Base-by-base conservation (phyloP, 2,113 vertebrate genomes). In the Poeciliopsis retropinna region DNA sequence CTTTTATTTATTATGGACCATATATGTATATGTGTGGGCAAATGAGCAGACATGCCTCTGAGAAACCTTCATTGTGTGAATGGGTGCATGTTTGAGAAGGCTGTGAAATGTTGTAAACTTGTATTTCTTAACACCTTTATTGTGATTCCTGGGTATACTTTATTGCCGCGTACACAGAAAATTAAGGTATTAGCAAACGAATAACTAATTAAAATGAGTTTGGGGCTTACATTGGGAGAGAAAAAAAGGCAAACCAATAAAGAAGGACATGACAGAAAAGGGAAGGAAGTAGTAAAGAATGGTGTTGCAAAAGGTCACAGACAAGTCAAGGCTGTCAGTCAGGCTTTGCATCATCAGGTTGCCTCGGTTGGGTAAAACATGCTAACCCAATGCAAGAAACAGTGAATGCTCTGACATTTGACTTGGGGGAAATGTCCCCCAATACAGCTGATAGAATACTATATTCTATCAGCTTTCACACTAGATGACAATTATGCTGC, bases 361-460 rank as follows among this genome's bases (percentile, higher is more conserved):
- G 8, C 39, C 3, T 68, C 15, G 17, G 29, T 81, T 77, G 62
- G 73, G 5, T 28, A 79, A 72, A 64, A 75, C 57, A 72, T 28
- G 67, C 44, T 65, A 72, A 75, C 76, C 83, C 78, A 85, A n/a
- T 64, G 63, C 44, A 72, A 81, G 28, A 85, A 83, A 75, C 37
- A 84, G 72, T 60, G 57, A n/a, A 29, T 64, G 61, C 61, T 14
- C 39, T 13, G 39, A 41, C 3, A 27, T 65, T 70, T 80, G 34
- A 60, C 12, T 27, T 44, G 25, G 60, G 60, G 32, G 62, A 80
- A n/a, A n/a, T n/a, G n/a, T n/a, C n/a, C n/a, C n/a, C n/a, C n/a
- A n/a, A n/a, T n/a, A n/a, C n/a, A n/a, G n/a, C n/a, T n/a, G n/a
- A n/a, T n/a, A n/a, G n/a, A n/a, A 15, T 41, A 41, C 13, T 41